phyloP scores from a whole-genome alignment of 1,140 invertebrate genomes.

The Aphidius gifuensis region DNA sequence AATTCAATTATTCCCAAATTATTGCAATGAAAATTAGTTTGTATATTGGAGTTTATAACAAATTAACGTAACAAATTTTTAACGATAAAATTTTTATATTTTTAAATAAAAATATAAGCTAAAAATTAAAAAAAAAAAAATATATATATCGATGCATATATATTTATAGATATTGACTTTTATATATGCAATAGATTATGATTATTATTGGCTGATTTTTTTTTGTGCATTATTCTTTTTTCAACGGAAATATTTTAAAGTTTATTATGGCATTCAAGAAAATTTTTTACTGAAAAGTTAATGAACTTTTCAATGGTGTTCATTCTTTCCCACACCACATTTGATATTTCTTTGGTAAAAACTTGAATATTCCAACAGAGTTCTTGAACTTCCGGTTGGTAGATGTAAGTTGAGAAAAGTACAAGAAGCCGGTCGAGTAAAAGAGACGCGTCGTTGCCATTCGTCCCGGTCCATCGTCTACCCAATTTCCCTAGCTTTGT shows the following conservation, averaged over 20 bases:
- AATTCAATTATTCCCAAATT: too few relatives aligned
- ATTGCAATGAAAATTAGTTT: too few relatives aligned
- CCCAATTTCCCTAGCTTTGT: slow-evolving; percentile 13
- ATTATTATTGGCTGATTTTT: not conserved
- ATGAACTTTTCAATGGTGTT: slow-evolving; percentile 7
- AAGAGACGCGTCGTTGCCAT: slow-evolving; percentile 14
- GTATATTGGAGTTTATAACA: too few relatives aligned
- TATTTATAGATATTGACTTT: too few relatives aligned
- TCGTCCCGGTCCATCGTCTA: slow-evolving; percentile 8
- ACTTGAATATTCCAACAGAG: slow-evolving; percentile 10
- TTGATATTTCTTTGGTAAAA: slow-evolving; percentile 1
- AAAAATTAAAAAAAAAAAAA: too few relatives aligned
- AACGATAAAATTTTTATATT: too few relatives aligned
- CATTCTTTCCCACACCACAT: not conserved
- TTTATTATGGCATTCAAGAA: not conserved
- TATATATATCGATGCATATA: too few relatives aligned
- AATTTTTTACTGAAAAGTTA: slow-evolving; percentile 7
- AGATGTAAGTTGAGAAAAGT: slow-evolving; percentile 2
- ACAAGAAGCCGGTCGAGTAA: slow-evolving; percentile 5
- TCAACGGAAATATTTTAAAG: not conserved
- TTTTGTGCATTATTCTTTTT: not conserved
- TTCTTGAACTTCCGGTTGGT: slow-evolving; percentile 8
- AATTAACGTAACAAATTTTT: too few relatives aligned
- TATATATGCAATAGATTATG: too few relatives aligned
- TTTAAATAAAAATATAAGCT: not conserved